Evolutionary conservation across 2,888 invertebrate genomes (phyloP), one percentile per base, ranked within the genome.

Genomic region (Caradrina kadenii): DNA sequence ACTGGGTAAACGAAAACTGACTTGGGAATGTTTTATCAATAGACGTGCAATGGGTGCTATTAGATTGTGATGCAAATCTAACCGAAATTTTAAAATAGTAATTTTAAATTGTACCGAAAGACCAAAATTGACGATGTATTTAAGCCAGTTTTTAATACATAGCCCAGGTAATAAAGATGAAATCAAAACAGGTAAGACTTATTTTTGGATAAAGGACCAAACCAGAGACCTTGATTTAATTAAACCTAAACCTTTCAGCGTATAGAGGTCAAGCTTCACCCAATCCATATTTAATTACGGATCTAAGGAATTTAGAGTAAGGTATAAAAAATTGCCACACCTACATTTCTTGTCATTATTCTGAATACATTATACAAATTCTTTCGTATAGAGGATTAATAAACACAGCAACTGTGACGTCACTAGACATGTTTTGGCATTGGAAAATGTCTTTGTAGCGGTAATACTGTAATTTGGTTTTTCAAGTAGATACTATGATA

Each of bases 1-100:
- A 56, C 48, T 75, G 26, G 17, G 52, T 79, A 55, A 63, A 73
- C 59, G 39, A 61, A 61, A 67, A 58, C 15, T 54, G 45, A 45
- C 22, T 60, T 49, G 22, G 54, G 35, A 55, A 53, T 59, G 39
- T 59, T 60, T 42, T 42, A 13, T n/a, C 42, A 64, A 31, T 35
- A 49, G 15, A 26, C 10, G 19, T 55, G 21, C 10, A 21, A 35
- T 22, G 35, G 26, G 21, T 6, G 11, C 17, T 31, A 21, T 26
- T 21, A 35, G 50, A 61, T 48, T 42, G 17, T 35, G 17, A 15
- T 50, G 19, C 21, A 66, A 58, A 49, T 56, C 22, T 26, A 11
- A 11, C 11, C 10, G 6, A 45, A 21, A 1, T 73, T n/a, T 19
- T 56, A 19, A 67, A 67, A 58, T 26, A 11, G 1, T 8, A 1